Evolutionary conservation across 2,113 vertebrate genomes (phyloP).

Genomic region (Xenus cinereus): DNA sequence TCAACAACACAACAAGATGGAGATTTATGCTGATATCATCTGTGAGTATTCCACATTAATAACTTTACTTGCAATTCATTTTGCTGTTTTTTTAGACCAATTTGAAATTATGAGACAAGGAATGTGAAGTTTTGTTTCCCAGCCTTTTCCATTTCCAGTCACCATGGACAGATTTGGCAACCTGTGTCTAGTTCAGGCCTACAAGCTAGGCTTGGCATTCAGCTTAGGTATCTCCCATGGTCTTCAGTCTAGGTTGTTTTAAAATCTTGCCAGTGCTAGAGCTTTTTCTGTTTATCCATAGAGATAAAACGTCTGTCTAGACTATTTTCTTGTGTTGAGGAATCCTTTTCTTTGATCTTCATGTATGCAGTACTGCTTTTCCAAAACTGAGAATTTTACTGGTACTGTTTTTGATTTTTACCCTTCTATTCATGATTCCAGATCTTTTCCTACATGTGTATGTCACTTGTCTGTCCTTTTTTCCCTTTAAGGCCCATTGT

Average conservation of each 20-base stretch:
- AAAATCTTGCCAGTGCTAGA: neutral
- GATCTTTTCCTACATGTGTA: neutral
- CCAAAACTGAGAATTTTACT: neutral
- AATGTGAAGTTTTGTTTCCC: neutral
- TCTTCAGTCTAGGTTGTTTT: neutral
- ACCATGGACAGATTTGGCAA: neutral
- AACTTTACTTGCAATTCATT: neutral
- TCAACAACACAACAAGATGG: constrained; percentile 97
- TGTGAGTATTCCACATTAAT: constrained; percentile 75
- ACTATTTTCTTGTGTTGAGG: neutral
- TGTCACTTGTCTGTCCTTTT: neutral
- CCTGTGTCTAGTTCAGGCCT: neutral
- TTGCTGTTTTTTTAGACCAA: neutral
- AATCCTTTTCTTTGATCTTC: neutral
- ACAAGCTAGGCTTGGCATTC: neutral
- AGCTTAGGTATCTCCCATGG: neutral
- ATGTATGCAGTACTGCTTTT: neutral
- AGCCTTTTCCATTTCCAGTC: neutral
- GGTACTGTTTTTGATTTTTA: neutral
- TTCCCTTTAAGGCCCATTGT: neutral
- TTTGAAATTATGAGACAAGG: neutral
- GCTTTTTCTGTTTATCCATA: neutral
- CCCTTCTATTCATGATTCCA: neutral
- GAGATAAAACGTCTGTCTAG: neutral
- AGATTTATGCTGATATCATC: constrained; percentile 95